These are phyloP conservation scores for Equus przewalskii DNA, from an alignment of 2,113 vertebrate genomes.

Conservation along the genomic window DNA sequence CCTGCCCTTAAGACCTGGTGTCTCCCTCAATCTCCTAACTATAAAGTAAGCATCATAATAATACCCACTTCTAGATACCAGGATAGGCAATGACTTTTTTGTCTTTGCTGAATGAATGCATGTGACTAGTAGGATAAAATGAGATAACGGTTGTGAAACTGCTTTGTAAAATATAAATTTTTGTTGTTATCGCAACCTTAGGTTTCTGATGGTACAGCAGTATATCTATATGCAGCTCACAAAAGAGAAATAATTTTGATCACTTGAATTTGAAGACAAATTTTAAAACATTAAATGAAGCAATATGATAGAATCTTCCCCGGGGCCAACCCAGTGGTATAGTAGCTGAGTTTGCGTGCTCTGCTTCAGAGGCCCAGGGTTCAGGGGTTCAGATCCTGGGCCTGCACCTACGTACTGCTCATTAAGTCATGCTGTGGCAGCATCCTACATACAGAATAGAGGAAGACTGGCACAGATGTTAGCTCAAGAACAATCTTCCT, in stretches of 20 bases:
- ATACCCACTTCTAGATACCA: constrained; percentile 23
- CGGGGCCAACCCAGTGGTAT: no score
- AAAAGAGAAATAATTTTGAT: constrained; percentile 48
- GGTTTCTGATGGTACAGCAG: constrained; percentile 16
- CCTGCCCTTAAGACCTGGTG: not conserved
- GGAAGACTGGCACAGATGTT: no score
- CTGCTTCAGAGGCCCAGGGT: no score
- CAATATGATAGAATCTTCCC: constrained; percentile 6
- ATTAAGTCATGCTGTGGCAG: no score
- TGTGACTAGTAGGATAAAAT: constrained; percentile 58
- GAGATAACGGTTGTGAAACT: constrained; percentile 41
- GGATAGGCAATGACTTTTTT: not conserved
- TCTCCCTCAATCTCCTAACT: not conserved
- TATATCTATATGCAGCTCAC: not conserved
- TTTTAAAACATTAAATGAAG: constrained; percentile 52
- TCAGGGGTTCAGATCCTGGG: no score
- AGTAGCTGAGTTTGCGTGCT: no score
- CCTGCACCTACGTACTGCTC: no score
- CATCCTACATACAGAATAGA: no score
- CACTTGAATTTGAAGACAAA: constrained; percentile 20
- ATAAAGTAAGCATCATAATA: not conserved
- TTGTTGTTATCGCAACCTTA: constrained; percentile 30
- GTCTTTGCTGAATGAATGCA: constrained; percentile 34
- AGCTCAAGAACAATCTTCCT: no score
- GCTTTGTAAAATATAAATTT: constrained; percentile 30